Percentiles rank a stretch among this genome's conserved stretches.
Conservation (phyloP, 1,140 invertebrate species). For the Mercenaria mercenaria region DNA sequence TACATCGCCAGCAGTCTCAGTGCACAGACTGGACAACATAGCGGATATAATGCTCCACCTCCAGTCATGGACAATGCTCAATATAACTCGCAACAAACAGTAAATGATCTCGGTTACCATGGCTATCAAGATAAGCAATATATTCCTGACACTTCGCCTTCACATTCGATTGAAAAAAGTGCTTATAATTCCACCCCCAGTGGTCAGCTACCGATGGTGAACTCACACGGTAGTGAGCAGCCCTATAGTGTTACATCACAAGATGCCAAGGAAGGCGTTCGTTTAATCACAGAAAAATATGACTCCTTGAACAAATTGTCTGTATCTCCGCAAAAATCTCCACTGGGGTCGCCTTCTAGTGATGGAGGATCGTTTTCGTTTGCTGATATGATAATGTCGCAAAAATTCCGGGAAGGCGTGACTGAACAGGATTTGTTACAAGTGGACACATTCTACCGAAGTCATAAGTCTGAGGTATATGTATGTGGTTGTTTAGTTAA, state of each 20-base stretch:
- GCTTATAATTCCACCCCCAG: not conserved
- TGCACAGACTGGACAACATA: not conserved
- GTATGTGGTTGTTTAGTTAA: constrained; percentile 93
- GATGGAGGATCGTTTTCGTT: constrained; percentile 53
- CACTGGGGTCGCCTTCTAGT: constrained; percentile 56
- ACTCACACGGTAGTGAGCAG: not conserved
- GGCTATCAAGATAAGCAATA: not conserved
- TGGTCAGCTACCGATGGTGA: not conserved
- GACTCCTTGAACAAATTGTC: constrained; percentile 74
- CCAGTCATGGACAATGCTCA: not conserved
- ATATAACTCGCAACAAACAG: not conserved
- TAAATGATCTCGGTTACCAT: not conserved
- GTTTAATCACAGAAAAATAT: constrained; percentile 77
- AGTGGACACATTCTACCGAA: constrained; percentile 93
- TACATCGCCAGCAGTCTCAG: too few relatives aligned
- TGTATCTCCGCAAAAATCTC: constrained; percentile 72
- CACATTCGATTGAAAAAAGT: not conserved
- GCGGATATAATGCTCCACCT: not conserved
- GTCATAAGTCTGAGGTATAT: constrained; percentile 92
- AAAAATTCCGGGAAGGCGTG: constrained; percentile 83
- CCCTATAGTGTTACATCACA: not conserved
- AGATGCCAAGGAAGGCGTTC: constrained; percentile 70
- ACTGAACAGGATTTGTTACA: constrained; percentile 91
- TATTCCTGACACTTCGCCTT: not conserved
- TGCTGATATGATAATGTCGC: constrained; percentile 39